Percentiles rank a stretch among this genome's conserved stretches.
Evolutionary conservation across 92 coral and sea anemone genomes (phyloP).

Genomic region (Pocillopora grandis): DNA sequence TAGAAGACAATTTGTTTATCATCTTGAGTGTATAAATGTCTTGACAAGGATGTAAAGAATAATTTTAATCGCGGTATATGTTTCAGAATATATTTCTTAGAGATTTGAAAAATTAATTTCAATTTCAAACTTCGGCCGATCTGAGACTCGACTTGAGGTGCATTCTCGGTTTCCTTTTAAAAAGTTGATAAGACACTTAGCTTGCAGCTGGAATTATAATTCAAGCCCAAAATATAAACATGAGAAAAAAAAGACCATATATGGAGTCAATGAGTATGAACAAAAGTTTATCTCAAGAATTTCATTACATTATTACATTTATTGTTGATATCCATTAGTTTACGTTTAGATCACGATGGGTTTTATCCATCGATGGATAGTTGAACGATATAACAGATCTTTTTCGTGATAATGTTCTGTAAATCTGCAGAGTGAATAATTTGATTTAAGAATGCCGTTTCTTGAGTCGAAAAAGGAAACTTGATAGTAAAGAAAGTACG

Average conservation of each 20-base stretch:
- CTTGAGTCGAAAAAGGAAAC: not conserved
- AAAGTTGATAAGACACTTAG: not conserved
- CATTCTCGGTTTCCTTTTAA: not conserved
- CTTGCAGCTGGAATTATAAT: not conserved
- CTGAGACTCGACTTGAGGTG: no score
- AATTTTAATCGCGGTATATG: no score
- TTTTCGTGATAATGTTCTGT: not conserved
- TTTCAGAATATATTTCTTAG: no score
- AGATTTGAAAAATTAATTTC: no score
- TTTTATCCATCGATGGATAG: not conserved
- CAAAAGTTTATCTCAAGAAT: not conserved
- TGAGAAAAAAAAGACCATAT: not conserved
- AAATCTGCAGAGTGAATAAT: constrained; percentile 2
- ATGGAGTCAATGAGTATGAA: not conserved
- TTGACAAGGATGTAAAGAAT: no score
- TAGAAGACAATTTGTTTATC: no score
- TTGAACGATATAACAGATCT: not conserved
- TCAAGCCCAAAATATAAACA: not conserved
- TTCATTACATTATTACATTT: not conserved
- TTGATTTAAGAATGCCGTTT: constrained; percentile 15
- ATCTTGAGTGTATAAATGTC: no score
- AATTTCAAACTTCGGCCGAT: no score
- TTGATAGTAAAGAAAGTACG: not conserved
- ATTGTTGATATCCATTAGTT: constrained; percentile 4
- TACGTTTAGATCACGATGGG: not conserved